A percentile compares a stretch with the other conserved stretches of the same genome.
Conservation (phyloP, 2,888 invertebrate genomes). For the Aspidapion aeneum region DNA sequence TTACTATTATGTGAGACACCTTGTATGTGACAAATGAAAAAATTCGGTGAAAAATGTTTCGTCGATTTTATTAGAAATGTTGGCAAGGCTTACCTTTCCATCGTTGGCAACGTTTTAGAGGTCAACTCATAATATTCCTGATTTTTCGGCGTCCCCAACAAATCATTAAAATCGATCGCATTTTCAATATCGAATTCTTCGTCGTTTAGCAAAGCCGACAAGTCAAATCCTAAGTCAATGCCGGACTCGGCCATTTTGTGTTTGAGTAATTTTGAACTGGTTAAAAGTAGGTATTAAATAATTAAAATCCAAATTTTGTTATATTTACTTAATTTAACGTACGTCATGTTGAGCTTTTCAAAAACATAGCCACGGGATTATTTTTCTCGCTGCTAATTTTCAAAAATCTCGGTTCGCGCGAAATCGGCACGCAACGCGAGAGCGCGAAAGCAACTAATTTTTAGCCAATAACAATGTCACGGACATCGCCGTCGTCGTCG, state of each 20-base stretch:
- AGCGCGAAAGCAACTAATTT: slow-evolving; percentile 36
- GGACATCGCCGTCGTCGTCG: slow-evolving; percentile 33
- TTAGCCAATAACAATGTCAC: slow-evolving; percentile 37
- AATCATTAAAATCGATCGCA: slow-evolving; percentile 51
- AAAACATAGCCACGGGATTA: not conserved
- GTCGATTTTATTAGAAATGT: not conserved
- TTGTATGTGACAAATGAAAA: too few relatives aligned
- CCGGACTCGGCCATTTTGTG: slow-evolving; percentile 56
- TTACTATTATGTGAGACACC: too few relatives aligned
- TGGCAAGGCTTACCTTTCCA: slow-evolving; percentile 54
- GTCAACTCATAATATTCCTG: slow-evolving; percentile 63
- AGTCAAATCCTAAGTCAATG: slow-evolving; percentile 63
- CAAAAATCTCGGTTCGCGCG: not conserved
- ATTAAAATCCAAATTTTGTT: too few relatives aligned
- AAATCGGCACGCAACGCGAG: slow-evolving; percentile 16
- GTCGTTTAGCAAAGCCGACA: slow-evolving; percentile 52
- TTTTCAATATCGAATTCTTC: slow-evolving; percentile 52
- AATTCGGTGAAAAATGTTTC: too few relatives aligned
- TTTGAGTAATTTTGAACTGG: slow-evolving; percentile 16
- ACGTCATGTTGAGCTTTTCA: not conserved
- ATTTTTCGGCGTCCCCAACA: slow-evolving; percentile 52
- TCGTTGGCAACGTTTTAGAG: slow-evolving; percentile 56
- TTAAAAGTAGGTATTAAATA: slow-evolving; percentile 8
- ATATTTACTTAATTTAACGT: not conserved
- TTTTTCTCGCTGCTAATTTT: not conserved